Base-by-base conservation (phyloP, 1,140 invertebrate genomes). In the Caenorhabditis tropicalis region DNA sequence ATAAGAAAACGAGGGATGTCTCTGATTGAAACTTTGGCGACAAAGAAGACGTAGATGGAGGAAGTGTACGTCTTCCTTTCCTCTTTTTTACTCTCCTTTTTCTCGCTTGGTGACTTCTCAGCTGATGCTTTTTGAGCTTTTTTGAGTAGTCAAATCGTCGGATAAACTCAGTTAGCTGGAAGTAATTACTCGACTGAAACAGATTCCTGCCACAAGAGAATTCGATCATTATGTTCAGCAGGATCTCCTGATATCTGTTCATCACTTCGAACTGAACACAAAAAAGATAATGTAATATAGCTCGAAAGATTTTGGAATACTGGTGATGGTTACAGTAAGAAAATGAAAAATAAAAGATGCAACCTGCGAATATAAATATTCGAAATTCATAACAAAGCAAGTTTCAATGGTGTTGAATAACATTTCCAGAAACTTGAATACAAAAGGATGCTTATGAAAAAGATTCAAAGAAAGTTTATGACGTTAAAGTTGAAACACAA, bases 1-100 rank as follows among this genome's bases (percentile, higher is more conserved):
- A n/a, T 12, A n/a, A 51, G 19, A 33, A 16, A 19, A 36, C 3
- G 58, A 16, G 31, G 58, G 58, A 65, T 33, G 31, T 33, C 29
- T 65, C 58, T 65, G 58, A 74, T 74, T 39, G 65, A 74, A 43
- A 74, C 65, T 74, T 74, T 74, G 65, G 65, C 65, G 36, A 74
- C 33, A 43, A 74, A 74, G 65, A 74, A n/a, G 58, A 36, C 31
- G 58, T 10, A 36, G 36, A 74, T 21, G 36, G 58, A 65, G 58
- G 58, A 65, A 65, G 58, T 65, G 58, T 65, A 65, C 58, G 58
- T 65, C 58, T 36, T 65, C 31, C 15, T 65, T 27, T 56, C 29
- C 24, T 21, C 58, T 5, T 36, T 33, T 65, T 70, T 39, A 19
- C 60, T 70, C 53, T 27, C 10, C 53, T 43, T 74, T 43, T 74